Base-by-base conservation (phyloP, 92 coral and sea anemone genomes). In the Palythoa grandis region DNA sequence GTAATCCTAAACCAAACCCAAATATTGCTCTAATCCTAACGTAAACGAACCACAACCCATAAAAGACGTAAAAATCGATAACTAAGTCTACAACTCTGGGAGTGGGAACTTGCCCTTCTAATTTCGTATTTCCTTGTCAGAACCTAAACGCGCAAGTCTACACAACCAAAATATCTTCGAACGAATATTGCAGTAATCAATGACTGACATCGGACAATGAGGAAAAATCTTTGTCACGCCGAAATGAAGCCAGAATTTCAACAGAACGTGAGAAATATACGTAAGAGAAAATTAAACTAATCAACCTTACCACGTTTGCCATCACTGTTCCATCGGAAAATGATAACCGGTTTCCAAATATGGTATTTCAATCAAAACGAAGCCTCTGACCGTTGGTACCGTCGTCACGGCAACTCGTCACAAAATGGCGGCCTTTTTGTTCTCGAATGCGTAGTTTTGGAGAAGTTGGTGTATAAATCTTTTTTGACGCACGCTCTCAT, bases 371-470 rank as follows among this genome's bases (percentile, higher is more conserved):
- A 84, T 87, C 52, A 24, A 50, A 68, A 79, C 78, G 91, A 77
- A 83, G 92, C 98, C 95, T 88, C 98, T 94, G 98, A 92, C 98
- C 95, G 88, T 78, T 90, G 84, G 79, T 88, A 94, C 92, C 92
- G 94, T 91, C 95, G 98, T 94, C 95, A 92, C 98, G 95, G 93
- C 73, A 92, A 94, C 95, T 77, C 56, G 11, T 63, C 39, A 39
- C 84, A 89, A 86, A 88, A 86, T 92, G 95, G 95, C 93, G 93
- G 98, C 92, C 53, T 88, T 83, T 94, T 86, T 92, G 98, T 92
- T 92, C 98, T 90, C 87, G 95, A 92, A 88, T 53, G 0, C 69
- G 20, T 53, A 43, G 50, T 43, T 1, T 5, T 5, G 50, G 50
- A 43, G 50, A 0, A 43, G 50, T 43, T 43, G 6, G 50, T 43